Base-by-base conservation (phyloP, 2,797 vertebrate genomes). In the Chelon labrosus region DNA sequence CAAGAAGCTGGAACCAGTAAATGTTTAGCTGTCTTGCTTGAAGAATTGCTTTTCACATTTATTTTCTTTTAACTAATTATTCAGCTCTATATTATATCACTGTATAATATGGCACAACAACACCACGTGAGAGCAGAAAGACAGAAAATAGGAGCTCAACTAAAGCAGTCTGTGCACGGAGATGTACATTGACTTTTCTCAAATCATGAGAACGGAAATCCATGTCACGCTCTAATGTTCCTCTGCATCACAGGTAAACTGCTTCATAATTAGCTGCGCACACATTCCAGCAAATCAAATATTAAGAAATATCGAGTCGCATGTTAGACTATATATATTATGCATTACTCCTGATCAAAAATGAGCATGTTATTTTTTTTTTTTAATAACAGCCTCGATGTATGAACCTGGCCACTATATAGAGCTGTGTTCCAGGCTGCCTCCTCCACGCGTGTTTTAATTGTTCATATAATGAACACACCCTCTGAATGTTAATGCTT, bases 401-500 rank as follows among this genome's bases (percentile, higher is more conserved):
- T 55, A 25, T 75, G 60, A 69, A 80, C 61, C 54, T 39, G 44
- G 42, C 70, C 51, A 50, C 73, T 39, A 76, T 68, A 67, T 35
- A 27, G 27, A 69, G 47, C 46, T 25, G 49, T 70, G 44, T 63
- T 71, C 31, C 35, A 4, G 51, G 55, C 31, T 3, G 46, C 49
- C 71, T 17, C 77, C 74, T 57, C 75, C 75, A 71, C 60, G 17
- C 37, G 22, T 17, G 38, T 58, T 79, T 73, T 74, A 72, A 67
- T 79, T 80, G 68, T 83, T 79, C 13, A 25, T 25, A 22, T 73
- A 14, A 69, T 64, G 27, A 74, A 49, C 58, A 14, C 42, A 39
- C 35, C 51, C 27, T 46, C 62, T 73, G 70, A 73, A 75, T 65
- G 61, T 65, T 67, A 66, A 80, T 54, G 59, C 47, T 22, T 65